These are phyloP conservation scores for Podilymbus podiceps DNA, from an alignment of 2,113 vertebrate species.

Conservation along the genomic window DNA sequence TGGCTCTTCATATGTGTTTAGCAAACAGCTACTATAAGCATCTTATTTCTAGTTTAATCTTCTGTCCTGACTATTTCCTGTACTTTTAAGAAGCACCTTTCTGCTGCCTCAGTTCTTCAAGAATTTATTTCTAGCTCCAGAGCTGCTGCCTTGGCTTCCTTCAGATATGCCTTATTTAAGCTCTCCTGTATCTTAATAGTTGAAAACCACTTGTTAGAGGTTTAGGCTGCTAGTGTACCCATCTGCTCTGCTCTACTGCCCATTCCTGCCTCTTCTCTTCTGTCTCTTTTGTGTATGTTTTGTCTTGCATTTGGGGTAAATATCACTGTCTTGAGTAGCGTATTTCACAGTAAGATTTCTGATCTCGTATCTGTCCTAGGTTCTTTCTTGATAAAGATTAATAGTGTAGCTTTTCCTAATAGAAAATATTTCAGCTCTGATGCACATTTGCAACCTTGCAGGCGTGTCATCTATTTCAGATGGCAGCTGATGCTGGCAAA, in stretches of 20 bases:
- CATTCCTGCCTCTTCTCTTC: background rate
- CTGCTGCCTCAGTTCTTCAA: background rate
- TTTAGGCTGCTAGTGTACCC: background rate
- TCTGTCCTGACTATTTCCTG: background rate
- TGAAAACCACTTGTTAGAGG: background rate
- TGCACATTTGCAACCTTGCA: background rate
- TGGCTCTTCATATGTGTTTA: background rate
- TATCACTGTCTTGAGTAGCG: background rate
- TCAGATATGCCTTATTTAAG: background rate
- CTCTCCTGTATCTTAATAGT: background rate
- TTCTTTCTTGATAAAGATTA: background rate
- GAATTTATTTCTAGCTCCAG: background rate
- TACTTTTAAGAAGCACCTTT: background rate
- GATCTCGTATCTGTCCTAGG: background rate
- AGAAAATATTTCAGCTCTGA: background rate
- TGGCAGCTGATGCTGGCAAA: background rate
- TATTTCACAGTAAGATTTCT: background rate
- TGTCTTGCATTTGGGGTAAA: background rate
- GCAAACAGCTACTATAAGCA: background rate
- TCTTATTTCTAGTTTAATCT: background rate
- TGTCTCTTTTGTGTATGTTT: background rate
- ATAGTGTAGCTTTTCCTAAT: background rate
- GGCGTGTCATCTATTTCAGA: background rate
- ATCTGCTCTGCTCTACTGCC: background rate
- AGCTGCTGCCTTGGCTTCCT: background rate